Conservation (phyloP, 2,113 vertebrate species). For the Daubentonia madagascariensis region DNA sequence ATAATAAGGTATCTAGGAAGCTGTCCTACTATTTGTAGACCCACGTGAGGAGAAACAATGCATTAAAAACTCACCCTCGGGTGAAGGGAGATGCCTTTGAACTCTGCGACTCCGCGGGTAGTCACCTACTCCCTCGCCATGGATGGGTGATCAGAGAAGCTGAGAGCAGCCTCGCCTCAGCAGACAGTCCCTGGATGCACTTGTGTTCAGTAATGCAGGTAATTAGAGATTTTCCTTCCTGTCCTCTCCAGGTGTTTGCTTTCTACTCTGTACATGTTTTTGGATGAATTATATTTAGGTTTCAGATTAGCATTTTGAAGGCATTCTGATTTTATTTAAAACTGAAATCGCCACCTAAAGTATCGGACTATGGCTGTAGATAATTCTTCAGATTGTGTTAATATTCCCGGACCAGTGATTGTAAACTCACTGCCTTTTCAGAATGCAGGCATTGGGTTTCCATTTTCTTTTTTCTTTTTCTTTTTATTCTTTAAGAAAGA, state of each 20-base stretch:
- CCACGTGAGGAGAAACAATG: not conserved
- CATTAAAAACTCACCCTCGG: not conserved
- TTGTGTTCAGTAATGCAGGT: not conserved
- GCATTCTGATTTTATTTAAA: slow-evolving; percentile 6
- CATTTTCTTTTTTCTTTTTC: not conserved
- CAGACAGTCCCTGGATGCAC: fast-evolving
- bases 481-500: too few relatives aligned
- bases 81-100: not conserved
- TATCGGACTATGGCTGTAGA: not conserved
- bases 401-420: not conserved
- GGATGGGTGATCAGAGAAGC: not conserved
- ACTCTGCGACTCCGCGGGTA: not conserved
- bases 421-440: not conserved
- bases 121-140: not conserved
- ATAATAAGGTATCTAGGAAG: not conserved
- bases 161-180: not conserved
- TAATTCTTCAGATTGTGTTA: not conserved
- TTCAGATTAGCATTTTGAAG: not conserved
- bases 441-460: not conserved
- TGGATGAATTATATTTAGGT: not conserved
- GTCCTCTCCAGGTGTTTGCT: not conserved
- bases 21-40: not conserved
- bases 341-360: not conserved
- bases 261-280: not conserved
- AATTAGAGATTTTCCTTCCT: not conserved